Conservation (phyloP, 2,888 invertebrate genomes). For the Cosmopolites sordidus region DNA sequence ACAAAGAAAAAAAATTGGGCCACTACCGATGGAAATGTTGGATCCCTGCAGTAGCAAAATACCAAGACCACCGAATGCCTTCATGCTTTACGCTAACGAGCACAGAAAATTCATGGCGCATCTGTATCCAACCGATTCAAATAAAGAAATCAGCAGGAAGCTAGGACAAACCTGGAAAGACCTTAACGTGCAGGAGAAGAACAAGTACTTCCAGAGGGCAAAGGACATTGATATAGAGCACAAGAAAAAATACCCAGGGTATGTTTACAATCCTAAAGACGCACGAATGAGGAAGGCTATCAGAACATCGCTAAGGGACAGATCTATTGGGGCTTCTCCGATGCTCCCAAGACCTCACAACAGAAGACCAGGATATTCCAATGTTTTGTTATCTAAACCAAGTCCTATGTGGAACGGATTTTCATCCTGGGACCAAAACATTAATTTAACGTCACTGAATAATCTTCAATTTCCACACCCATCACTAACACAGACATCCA, state of each 20-base stretch:
- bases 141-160: slow-evolving; percentile 59
- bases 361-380: slow-evolving; percentile 41
- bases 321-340: slow-evolving; percentile 52
- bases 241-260: slow-evolving; percentile 60
- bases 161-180: slow-evolving; percentile 58
- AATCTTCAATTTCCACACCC: neutral
- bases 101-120: slow-evolving; percentile 56
- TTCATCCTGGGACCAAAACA: neutral
- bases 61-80: slow-evolving; percentile 60
- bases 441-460: neutral
- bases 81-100: slow-evolving; percentile 62
- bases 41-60: slow-evolving; percentile 44
- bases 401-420: slow-evolving; percentile 16
- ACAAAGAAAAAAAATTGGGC: slow-evolving; percentile 4
- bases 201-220: slow-evolving; percentile 54
- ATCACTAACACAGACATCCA: neutral
- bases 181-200: slow-evolving; percentile 52
- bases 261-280: slow-evolving; percentile 62
- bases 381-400: neutral
- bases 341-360: slow-evolving; percentile 55
- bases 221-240: slow-evolving; percentile 56
- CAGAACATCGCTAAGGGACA: slow-evolving; percentile 50
- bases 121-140: slow-evolving; percentile 56
- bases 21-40: no score
- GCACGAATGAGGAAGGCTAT: slow-evolving; percentile 58